Base-by-base conservation (phyloP, 2,113 vertebrate species). In the Sminthopsis crassicaudata region DNA sequence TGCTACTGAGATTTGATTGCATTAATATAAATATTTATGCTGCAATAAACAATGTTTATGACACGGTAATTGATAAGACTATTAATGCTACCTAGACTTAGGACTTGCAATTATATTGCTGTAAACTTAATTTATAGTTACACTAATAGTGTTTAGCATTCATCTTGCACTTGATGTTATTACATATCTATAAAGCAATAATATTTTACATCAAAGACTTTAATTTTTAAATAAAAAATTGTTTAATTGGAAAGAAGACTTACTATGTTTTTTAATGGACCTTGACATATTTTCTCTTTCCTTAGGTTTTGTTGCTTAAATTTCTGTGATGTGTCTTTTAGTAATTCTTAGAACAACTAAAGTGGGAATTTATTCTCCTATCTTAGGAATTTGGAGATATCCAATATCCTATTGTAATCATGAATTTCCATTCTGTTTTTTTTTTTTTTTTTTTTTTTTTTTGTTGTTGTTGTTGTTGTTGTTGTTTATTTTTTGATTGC, bases 21-120 rank as follows among this genome's bases (percentile, higher is more conserved):
- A 92, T 96, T 97, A 93, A 94, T 98, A 95, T 97, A 76, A 98
- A 95, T 96, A 97, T 97, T 96, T 96, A 98, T 95, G 90, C 92
- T 93, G 16, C 76, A 84, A 90, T 98, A 96, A 98, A 97, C 92
- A 96, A 97, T 92, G 50, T 98, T 98, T 97, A 96, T 96, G 90
- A 19, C 67, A 95, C 54, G 96, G 9, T 96, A 97, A 97, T 97
- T 98, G 96, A 96, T 96, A 98, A 97, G 27, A 92, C 46, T 97
- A 92, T 97, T 98, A 97, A 95, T 95, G 90, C 67, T 97, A 91
- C 88, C 90, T 92, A 94, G 89, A 95, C 91, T 94, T 96, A 97
- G 67, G 46, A 92, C 54, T 55, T 95, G 23, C 16, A 97, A 94
- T 97, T 97, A 94, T 94, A 96, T 93, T 97, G 46, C 88, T 93